Evolutionary conservation across 2,888 invertebrate genomes (phyloP), one percentile per base, ranked within the genome.

Genomic region (Napeogenes sylphis): DNA sequence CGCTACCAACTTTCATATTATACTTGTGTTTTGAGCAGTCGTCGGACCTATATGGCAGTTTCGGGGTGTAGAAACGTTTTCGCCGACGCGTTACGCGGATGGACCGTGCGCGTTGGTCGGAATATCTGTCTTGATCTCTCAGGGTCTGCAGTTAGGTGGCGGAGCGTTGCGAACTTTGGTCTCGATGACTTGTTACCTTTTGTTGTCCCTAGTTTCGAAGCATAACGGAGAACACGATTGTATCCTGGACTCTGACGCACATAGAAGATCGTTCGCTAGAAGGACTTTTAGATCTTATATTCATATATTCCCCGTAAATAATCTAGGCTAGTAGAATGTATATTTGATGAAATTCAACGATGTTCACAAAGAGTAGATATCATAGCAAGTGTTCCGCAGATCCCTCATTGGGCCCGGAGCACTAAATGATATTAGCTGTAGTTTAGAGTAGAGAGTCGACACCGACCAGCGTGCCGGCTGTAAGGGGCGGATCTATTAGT

Each of bases 331-430:
- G 62, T 58, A 60, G 33, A 14, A 55, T 68, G 70, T 70, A 70
- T 53, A 69, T 69, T 69, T 69, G 67, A 67, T 67, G 67, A 61
- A 67, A 59, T 67, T 68, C 59, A 68, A 64, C 58, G 69, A 67
- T 69, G 71, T 71, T 71, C 71, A 70, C 59, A 68, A 63, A 45
- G 62, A 69, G 71, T 71, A 71, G 71, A 70, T 70, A 71, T 71
- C 70, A 70, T 71, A 70, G 21, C 63, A 73, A 70, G 72, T 70
- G 69, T 63, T 65, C 54, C 61, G 60, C 66, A 32, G 55, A 55
- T 64, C 55, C 68, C 60, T 14, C 42, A 33, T 57, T 47, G 59
- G 66, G 65, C 58, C 47, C 66, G 71, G 65, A 56, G 61, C 69
- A 67, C 68, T 70, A 70, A 68, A 71, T 71, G 71, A 63, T 71